Conservation (phyloP, 2,113 vertebrate species). For the Pterocles gutturalis region DNA sequence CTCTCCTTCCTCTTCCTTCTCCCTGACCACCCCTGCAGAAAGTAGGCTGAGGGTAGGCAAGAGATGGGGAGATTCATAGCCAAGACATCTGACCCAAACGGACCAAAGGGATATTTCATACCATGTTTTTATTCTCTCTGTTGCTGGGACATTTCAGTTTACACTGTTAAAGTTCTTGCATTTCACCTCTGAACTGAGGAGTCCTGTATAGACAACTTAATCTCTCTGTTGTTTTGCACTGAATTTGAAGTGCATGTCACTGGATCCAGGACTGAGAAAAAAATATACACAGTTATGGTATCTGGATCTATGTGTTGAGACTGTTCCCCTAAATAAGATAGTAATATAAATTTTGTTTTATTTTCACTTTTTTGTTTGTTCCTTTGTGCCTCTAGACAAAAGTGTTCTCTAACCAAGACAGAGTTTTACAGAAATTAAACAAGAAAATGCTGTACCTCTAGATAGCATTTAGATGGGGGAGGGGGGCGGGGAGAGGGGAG, state of each 20-base stretch:
- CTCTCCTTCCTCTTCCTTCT: background rate
- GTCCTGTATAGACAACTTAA: background rate
- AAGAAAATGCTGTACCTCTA: background rate
- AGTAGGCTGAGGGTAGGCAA: background rate
- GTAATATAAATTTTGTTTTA: background rate
- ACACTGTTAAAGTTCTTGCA: background rate
- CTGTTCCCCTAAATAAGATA: background rate
- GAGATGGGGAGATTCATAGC: background rate
- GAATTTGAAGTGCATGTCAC: background rate
- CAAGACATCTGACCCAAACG: too few species aligned
- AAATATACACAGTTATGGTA: background rate
- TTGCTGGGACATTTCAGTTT: background rate
- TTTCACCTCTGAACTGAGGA: background rate
- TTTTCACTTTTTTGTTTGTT: background rate
- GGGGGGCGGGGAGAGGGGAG: too few species aligned
- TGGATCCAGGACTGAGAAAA: background rate
- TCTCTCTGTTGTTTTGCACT: background rate
- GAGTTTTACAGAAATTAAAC: background rate
- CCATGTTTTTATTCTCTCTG: background rate
- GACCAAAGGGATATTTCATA: too few species aligned
- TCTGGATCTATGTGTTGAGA: background rate
- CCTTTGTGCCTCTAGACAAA: background rate
- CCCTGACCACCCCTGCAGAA: accelerated
- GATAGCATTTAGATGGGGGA: background rate
- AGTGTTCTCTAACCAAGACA: background rate